Conservation (phyloP, 2,113 vertebrate genomes). For the Xiphias gladius region DNA sequence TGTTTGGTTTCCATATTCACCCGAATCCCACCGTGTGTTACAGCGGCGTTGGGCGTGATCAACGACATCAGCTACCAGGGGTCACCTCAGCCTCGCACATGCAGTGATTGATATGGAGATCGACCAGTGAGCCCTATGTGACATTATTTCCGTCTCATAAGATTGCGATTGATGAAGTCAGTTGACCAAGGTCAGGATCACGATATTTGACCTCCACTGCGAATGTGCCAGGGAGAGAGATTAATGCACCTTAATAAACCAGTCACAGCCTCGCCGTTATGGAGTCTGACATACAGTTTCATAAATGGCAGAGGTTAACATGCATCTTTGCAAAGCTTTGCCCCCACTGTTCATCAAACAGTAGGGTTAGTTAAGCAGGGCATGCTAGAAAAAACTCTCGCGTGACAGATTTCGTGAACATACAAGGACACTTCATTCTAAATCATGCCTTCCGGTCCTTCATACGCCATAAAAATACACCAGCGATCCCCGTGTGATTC, state of each 20-base stretch:
- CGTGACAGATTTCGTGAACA: conserved; percentile 36
- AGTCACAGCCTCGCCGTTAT: conserved; percentile 54
- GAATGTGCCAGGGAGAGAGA: conserved; percentile 60
- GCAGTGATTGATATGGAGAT: conserved; percentile 73
- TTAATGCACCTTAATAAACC: conserved; percentile 77
- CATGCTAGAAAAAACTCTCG: neutral
- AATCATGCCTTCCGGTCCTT: conserved; percentile 43
- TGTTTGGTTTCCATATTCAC: conserved; percentile 3
- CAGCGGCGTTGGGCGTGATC: conserved; percentile 2
- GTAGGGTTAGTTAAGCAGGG: conserved; percentile 21
- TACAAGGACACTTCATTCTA: conserved; percentile 37
- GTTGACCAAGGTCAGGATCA: conserved; percentile 60
- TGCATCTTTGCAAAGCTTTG: conserved; percentile 50
- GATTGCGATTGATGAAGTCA: conserved; percentile 72
- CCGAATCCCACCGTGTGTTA: neutral
- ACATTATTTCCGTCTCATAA: conserved; percentile 55
- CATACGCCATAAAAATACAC: conserved; percentile 37
- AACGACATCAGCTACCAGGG: conserved; percentile 33
- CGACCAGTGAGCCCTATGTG: conserved; percentile 11
- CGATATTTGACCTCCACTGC: conserved; percentile 66
- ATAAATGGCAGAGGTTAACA: conserved; percentile 72
- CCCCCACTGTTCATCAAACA: conserved; percentile 51
- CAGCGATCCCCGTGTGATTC: conserved; percentile 25
- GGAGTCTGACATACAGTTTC: conserved; percentile 52
- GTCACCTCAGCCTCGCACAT: conserved; percentile 60